Conservation (phyloP, 2,797 vertebrate species). For the Coilia nasus region DNA sequence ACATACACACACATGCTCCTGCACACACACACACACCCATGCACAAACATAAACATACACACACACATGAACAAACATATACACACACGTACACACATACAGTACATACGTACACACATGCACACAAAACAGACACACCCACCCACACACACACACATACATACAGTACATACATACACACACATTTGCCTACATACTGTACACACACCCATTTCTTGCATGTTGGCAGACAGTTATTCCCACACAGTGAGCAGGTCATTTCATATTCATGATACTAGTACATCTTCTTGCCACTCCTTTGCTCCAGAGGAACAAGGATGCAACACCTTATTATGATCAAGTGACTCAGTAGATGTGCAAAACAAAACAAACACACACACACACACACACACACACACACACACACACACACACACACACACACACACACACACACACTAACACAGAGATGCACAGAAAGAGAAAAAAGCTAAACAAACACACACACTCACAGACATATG, state of each 20-base stretch:
- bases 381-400: background rate
- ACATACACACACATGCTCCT: too few relatives aligned
- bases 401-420: background rate
- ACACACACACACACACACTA: slow-evolving; percentile 8
- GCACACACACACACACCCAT: too few relatives aligned
- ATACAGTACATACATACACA: too few relatives aligned
- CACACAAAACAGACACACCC: too few relatives aligned
- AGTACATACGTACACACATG: background rate
- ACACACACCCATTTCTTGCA: too few relatives aligned
- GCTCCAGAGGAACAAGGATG: background rate
- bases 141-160: background rate
- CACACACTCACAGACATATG: background rate
- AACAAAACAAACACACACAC: background rate
- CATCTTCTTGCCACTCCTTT: too few relatives aligned
- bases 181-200: too few relatives aligned
- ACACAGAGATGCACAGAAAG: background rate
- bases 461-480: too few relatives aligned
- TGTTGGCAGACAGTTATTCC: too few relatives aligned
- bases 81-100: background rate
- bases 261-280: too few relatives aligned
- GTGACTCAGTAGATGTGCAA: background rate
- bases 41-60: too few relatives aligned
- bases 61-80: background rate
- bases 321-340: background rate
- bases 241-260: too few relatives aligned